phyloP scores from a whole-genome alignment of 2,113 vertebrate species.

The Hippocampus zosterae region DNA sequence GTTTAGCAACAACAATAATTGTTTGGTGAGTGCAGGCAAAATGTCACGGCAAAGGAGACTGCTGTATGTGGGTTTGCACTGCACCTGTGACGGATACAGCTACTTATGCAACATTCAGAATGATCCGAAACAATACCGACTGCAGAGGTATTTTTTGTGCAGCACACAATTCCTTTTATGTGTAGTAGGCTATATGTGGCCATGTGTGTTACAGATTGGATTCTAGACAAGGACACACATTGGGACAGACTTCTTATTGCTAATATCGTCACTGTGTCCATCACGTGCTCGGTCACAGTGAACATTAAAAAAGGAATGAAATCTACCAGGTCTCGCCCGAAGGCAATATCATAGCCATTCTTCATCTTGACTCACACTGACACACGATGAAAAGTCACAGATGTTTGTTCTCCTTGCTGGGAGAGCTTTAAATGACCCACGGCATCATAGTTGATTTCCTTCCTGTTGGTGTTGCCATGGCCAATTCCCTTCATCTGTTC shows the following conservation, averaged over 20 bases:
- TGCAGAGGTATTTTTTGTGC: conserved; percentile 10
- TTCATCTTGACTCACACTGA: conserved; percentile 43
- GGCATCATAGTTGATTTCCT: conserved; percentile 48
- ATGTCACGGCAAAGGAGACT: not conserved
- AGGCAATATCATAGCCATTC: conserved; percentile 30
- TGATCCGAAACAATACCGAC: not conserved
- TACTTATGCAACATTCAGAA: not conserved
- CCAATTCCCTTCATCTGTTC: conserved; percentile 28
- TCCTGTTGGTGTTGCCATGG: conserved; percentile 44
- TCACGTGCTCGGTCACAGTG: conserved; percentile 38
- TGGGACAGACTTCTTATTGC: conserved; percentile 26
- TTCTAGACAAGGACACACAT: conserved; percentile 33
- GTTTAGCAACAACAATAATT: not conserved
- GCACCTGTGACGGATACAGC: no score
- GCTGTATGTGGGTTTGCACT: not conserved
- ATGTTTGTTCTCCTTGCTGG: conserved; percentile 32
- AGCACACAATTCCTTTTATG: not conserved
- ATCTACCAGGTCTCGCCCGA: conserved; percentile 30
- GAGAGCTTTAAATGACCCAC: conserved; percentile 52
- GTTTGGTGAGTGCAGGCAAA: not conserved
- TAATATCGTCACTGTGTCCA: conserved; percentile 37
- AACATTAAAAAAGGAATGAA: conserved; percentile 53
- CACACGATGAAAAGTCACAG: conserved; percentile 23
- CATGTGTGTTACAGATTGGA: conserved; percentile 25
- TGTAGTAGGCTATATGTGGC: not conserved